Base-by-base conservation (phyloP, 2,888 invertebrate genomes). In the Abscondita cerata region DNA sequence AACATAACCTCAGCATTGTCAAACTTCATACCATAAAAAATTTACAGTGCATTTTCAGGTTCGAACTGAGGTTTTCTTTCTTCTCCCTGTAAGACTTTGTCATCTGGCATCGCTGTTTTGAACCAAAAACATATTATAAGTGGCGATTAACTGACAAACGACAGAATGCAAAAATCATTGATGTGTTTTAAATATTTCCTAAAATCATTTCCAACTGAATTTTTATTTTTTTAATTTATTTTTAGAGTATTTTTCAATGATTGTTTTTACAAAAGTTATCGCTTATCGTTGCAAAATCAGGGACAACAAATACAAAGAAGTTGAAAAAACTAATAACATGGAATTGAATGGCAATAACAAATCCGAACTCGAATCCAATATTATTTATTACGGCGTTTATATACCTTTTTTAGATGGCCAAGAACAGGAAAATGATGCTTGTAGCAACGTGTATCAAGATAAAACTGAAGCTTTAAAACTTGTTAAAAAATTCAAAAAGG, bases 401-500 rank as follows among this genome's bases (percentile, higher is more conserved):
- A 62, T 62, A 44, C 61, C 62, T 8, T 46, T 52, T 8, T 25
- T 6, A 2, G 58, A 63, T 16, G 46, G 52, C 38, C 54, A 60
- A 61, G 47, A 38, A 4, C 48, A 55, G 51, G 60, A 64, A 16
- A 16, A 38, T 16, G 44, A 67, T 52, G 54, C 54, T 16, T 58
- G 59, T 57, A 65, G 64, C 31, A 71, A 85, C 69, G 88, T 93
- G 0, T 93, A 89, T 75, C 82, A 85, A 59, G 88, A 92, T 66
- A 92, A 89, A 78, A 75, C 78, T 0, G 89, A 90, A 75, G 95
- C 93, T 0, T 77, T 95, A 59, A 88, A 89, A 72, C 78, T 89
- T 52, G 86, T 92, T n/a, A 91, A 91, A 67, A 85, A 87, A 63
- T 86, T 89, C 76, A 92, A 92, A 76, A 87, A 88, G 47, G 89